A percentile compares a stretch with the other conserved stretches of the same genome.
Conservation (phyloP, 1,140 invertebrate genomes). For the Phenacoccus solenopsis region DNA sequence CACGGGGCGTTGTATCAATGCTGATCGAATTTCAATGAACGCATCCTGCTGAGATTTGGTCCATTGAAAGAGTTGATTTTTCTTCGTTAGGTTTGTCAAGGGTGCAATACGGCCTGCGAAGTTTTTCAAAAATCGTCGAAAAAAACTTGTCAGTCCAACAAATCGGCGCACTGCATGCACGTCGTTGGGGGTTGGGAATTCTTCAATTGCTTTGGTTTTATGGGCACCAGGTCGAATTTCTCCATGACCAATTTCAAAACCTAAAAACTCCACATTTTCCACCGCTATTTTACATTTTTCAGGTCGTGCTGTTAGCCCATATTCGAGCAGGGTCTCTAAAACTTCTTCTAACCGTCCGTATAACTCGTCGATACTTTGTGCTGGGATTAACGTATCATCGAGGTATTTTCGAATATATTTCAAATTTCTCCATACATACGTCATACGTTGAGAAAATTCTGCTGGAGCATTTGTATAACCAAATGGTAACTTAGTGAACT, state of each 20-base stretch:
- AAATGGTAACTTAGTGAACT: slow-evolving; percentile 25
- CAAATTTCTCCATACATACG: neutral
- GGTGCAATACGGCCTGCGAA: neutral
- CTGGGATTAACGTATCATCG: neutral
- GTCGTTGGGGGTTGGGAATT: slow-evolving; percentile 8
- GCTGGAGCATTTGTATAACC: slow-evolving; percentile 25
- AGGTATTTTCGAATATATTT: neutral
- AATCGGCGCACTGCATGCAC: neutral
- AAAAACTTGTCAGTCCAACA: neutral
- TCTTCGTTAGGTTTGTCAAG: neutral
- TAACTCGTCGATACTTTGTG: neutral
- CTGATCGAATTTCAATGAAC: neutral
- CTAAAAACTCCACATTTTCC: neutral
- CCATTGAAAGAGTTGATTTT: neutral
- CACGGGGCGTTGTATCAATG: neutral
- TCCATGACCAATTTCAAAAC: neutral
- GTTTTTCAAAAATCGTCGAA: neutral
- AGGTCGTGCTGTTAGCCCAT: neutral
- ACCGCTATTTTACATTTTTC: neutral
- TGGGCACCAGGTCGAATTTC: neutral
- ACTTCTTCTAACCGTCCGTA: neutral
- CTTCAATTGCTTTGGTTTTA: neutral
- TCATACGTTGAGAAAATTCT: slow-evolving; percentile 18
- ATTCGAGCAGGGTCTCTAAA: neutral
- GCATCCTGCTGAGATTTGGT: neutral